Base-by-base conservation (phyloP, 2,113 vertebrate genomes). In the Heterotis niloticus region DNA sequence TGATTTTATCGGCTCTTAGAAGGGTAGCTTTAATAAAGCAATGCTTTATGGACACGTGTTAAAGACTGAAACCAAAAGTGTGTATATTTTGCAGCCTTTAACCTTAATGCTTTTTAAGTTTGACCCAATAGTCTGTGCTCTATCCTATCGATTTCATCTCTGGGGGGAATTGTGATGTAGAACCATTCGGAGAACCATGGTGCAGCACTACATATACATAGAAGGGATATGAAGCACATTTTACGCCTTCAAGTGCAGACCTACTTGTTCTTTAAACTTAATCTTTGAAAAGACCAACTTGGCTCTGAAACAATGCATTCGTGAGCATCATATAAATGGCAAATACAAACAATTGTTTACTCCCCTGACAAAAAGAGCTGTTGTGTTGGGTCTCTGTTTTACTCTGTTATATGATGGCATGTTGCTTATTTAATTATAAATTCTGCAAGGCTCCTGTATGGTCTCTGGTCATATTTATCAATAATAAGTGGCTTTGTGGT, bases 331-430 rank as follows among this genome's bases (percentile, higher is more conserved):
- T 18, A 18, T 69, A 44, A 34, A 18, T 10, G 20, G 14, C 23
- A 69, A 69, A 71, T 76, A 16, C 74, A 68, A 66, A 26, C 74
- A 73, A 84, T 77, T 64, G 17, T 74, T 26, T 81, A n/a, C 69
- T 75, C 29, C 79, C 20, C 51, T 44, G 34, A 62, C 64, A 76
- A 82, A 81, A 75, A 69, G 66, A 73, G 44, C 26, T 65, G 51
- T 69, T 23, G 62, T 57, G 34, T 81, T 65, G n/a, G 65, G 28
- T n/a, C 29, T 77, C 18, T 54, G 18, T 57, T 78, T 24, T 75
- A 78, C 70, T 66, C 60, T 78, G 23, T 20, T 10, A 11, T 59
- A n/a, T 62, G 14, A 16, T 75, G 24, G 10, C 70, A 52, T 52
- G 34, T 60, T 44, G 28, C 54, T 69, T 78, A 73, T 79, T 81